phyloP scores from a whole-genome alignment of 2,113 vertebrate species.

The Suncus etruscus region DNA sequence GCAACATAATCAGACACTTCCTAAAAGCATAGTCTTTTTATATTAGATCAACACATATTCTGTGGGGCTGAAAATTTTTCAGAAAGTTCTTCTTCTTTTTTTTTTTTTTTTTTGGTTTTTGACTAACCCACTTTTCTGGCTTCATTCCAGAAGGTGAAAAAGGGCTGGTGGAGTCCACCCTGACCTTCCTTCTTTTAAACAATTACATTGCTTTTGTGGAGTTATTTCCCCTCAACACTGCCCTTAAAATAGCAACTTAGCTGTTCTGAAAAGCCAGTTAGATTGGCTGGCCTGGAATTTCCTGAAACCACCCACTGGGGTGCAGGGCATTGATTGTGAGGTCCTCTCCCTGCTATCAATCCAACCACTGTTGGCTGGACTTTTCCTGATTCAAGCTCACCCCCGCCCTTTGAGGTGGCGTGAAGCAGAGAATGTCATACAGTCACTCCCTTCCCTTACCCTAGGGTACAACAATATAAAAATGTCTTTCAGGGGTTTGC shows the following conservation, averaged over 20 bases:
- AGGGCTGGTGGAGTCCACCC: accelerated
- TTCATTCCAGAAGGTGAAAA: background rate
- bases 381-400: background rate
- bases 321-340: background rate
- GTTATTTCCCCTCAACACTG: constrained; percentile 16
- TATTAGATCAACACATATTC: background rate
- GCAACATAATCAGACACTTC: background rate
- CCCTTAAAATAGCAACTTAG: constrained; percentile 71
- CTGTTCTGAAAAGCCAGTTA: background rate
- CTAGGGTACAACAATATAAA: background rate
- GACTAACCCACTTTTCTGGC: background rate
- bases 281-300: constrained; percentile 39
- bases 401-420: background rate
- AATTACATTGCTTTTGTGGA: constrained; percentile 48
- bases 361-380: background rate
- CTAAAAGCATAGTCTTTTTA: background rate
- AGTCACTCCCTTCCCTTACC: background rate
- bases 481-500: background rate
- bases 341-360: background rate
- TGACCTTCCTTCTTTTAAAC: constrained; percentile 56
- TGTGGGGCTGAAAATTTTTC: background rate
- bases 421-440: background rate
- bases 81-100: background rate
- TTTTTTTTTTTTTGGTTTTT: too few species aligned
- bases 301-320: constrained; percentile 22